These are phyloP conservation scores for Apodemus speciosus DNA, from an alignment of 2,113 vertebrate species.

Conservation along the genomic window DNA sequence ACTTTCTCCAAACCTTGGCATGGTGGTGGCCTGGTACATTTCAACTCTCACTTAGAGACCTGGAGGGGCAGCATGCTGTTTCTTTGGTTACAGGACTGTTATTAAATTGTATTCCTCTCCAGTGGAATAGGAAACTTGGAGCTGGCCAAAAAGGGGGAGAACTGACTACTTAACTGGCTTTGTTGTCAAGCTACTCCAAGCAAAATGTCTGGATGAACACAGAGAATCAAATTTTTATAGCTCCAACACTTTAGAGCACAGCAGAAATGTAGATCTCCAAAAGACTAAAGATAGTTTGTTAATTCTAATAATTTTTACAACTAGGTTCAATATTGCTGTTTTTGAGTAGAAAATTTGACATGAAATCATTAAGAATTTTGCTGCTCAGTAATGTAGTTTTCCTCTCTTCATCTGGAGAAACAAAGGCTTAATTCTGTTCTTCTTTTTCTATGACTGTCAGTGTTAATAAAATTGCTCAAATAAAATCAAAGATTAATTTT, in stretches of 20 bases:
- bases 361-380: constrained; percentile 3
- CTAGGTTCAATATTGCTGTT: not conserved
- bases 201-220: not conserved
- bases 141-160: constrained; percentile 37
- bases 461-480: constrained; percentile 1
- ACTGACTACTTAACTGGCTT: not conserved
- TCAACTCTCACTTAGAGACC: constrained; percentile 46
- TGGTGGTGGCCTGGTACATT: constrained; percentile 3
- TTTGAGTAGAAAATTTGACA: not conserved
- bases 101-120: constrained; percentile 49
- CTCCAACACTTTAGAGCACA: not conserved
- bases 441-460: not conserved
- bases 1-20: constrained; percentile 18
- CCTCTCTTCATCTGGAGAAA: not conserved
- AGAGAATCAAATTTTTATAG: not conserved
- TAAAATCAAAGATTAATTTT: not conserved
- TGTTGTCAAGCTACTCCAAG: not conserved
- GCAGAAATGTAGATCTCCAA: not conserved
- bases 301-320: not conserved
- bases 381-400: constrained; percentile 33
- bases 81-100: constrained; percentile 58
- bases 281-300: not conserved
- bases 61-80: constrained; percentile 47
- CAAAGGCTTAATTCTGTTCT: not conserved
- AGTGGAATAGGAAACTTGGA: constrained; percentile 29